Evolutionary conservation across 2,888 invertebrate genomes (phyloP).

Genomic region (Creontiades dilutus): DNA sequence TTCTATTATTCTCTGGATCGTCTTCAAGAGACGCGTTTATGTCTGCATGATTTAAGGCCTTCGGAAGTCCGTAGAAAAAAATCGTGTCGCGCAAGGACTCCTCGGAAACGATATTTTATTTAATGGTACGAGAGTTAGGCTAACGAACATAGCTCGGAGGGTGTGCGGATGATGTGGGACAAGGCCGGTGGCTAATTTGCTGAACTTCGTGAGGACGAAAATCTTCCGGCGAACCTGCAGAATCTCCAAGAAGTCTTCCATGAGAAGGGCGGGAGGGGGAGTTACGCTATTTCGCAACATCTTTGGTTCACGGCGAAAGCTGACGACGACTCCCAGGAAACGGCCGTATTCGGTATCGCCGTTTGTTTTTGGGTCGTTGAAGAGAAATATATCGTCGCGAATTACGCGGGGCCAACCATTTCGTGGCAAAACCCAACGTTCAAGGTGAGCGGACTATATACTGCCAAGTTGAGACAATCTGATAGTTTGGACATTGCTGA

Average conservation of each 20-base stretch:
- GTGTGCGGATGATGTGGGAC: conserved; percentile 48
- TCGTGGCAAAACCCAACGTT: neutral
- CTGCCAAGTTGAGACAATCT: neutral
- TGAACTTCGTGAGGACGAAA: conserved; percentile 53
- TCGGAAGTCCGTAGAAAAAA: conserved; percentile 8
- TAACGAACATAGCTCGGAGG: neutral
- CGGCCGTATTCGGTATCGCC: neutral
- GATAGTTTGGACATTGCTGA: neutral
- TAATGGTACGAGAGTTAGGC: neutral
- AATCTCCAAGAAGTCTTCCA: neutral
- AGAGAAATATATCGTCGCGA: neutral
- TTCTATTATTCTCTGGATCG: neutral
- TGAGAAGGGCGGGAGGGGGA: neutral
- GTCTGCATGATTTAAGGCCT: neutral
- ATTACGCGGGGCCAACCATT: neutral
- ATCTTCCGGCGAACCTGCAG: neutral
- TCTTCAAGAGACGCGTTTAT: neutral
- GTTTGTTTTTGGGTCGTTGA: neutral
- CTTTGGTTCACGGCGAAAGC: neutral
- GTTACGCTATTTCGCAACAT: neutral
- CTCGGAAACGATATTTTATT: neutral
- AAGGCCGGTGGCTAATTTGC: conserved; percentile 48
- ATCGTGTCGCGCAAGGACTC: neutral
- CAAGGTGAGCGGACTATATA: conserved; percentile 5
- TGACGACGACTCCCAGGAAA: neutral